Base-by-base conservation (phyloP, 1,140 invertebrate genomes). In the Procambarus clarkii region DNA sequence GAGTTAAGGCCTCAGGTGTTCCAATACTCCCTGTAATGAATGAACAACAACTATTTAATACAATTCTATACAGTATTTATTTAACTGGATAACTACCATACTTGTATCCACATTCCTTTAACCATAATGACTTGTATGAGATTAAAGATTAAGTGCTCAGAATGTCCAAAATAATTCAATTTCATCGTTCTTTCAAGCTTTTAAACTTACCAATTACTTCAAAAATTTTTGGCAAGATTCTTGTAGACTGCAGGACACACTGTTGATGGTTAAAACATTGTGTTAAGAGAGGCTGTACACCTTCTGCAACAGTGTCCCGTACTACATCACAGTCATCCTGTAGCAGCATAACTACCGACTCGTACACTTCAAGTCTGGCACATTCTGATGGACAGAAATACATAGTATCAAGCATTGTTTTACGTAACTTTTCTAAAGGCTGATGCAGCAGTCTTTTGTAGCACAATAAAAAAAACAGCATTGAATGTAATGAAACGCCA, bases 271-370 rank as follows among this genome's bases (percentile, higher is more conserved):
- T 18, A 54, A 21, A 18, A 21, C 48, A 69, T 11, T 80, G 15
- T 54, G 48, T 18, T 45, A 80, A 50, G 54, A 54, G 93, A 93
- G 44, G 94, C 48, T 71, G 86, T 77, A 80, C 50, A 15, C 64
- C 91, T 21, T 92, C 82, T 44, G 94, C 86, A 11, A 88, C 79
- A n/a, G n/a, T 74, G 77, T 93, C 78, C 13, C 89, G 84, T 45
- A 91, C 83, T 18, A 48, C 9, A 15, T 69, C 45, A 7, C 83
- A 69, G 64, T 92, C 88, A 90, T 92, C 91, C n/a, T 79, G 74
- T 7, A 92, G 78, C 44, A 79, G 78, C 18, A 45, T 77, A 60
- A 88, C 60, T 71, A 92, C 58, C 18, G 84, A 21, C 45, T 91
- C 89, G 44, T 60, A 48, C 2, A 80, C 74, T 13, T 78, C 48